Evolutionary conservation across 1,140 invertebrate genomes (phyloP).

Genomic region (Ditylenchus dipsaci): DNA sequence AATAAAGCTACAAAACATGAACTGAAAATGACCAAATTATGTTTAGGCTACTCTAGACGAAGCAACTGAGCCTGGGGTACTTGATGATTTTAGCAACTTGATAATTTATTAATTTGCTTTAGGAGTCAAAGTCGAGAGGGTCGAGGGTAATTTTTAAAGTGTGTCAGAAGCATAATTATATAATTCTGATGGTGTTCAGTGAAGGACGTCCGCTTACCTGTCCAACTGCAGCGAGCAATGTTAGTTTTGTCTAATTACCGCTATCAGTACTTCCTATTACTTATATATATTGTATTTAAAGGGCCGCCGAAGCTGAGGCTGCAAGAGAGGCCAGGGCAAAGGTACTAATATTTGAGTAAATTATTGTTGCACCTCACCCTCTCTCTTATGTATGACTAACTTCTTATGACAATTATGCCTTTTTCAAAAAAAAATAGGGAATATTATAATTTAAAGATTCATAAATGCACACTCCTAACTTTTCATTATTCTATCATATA

Average conservation of each 20-base stretch:
- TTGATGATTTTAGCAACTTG: background rate
- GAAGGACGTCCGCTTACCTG: constrained; percentile 64
- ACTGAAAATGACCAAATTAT: too few species aligned
- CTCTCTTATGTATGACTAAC: too few species aligned
- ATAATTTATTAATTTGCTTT: background rate
- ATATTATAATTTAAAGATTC: too few species aligned
- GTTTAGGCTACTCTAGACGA: constrained; percentile 68
- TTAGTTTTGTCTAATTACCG: too few species aligned
- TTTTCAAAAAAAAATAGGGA: too few species aligned
- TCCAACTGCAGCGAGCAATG: constrained; percentile 61
- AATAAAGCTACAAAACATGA: too few species aligned
- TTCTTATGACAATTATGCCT: too few species aligned
- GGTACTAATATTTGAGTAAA: constrained; percentile 17
- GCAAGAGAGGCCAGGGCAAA: constrained; percentile 47
- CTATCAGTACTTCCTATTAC: too few species aligned
- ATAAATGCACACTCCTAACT: too few species aligned
- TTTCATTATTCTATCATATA: too few species aligned
- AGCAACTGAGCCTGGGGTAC: constrained; percentile 87
- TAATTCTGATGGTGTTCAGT: constrained; percentile 62
- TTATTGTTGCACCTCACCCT: too few species aligned
- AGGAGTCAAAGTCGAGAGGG: constrained; percentile 75
- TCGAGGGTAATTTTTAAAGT: constrained; percentile 67
- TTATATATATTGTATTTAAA: too few species aligned
- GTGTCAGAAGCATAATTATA: background rate
- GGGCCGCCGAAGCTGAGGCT: constrained; percentile 60